Percentiles rank a stretch among this genome's conserved stretches.
Conservation (phyloP, 2,888 invertebrate genomes). For the Caenorhabditis japonica region DNA sequence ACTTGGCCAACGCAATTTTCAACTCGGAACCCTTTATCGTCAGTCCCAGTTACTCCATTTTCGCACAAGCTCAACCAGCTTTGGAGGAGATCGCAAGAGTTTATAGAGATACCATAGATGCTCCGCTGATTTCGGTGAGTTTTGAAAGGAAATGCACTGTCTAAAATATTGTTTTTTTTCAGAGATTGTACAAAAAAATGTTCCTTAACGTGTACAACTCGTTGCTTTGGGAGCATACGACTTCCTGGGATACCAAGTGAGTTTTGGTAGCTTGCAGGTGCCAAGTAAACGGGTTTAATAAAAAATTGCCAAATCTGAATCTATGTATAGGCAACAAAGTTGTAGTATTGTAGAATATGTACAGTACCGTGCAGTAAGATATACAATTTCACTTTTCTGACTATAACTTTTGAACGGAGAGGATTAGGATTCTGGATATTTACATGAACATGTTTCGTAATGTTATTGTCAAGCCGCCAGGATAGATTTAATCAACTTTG, state of each 20-base stretch:
- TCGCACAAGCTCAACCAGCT: constrained; percentile 30
- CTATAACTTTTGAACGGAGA: too few species aligned
- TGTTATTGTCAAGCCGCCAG: too few species aligned
- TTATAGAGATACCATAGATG: constrained; percentile 34
- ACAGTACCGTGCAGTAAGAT: too few species aligned
- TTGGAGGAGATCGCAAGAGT: constrained; percentile 32
- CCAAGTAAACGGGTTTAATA: too few species aligned
- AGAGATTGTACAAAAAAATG: constrained; percentile 40
- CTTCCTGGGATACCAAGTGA: constrained; percentile 27
- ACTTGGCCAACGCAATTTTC: constrained; percentile 42
- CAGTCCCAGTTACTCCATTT: constrained; percentile 37
- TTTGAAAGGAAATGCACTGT: constrained; percentile 19
- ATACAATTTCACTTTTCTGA: too few species aligned
- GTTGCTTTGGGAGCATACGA: constrained; percentile 27
- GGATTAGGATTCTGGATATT: too few species aligned
- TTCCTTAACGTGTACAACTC: constrained; percentile 34
- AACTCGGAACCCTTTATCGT: constrained; percentile 15
- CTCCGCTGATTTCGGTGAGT: constrained; percentile 21
- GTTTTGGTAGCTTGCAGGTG: too few species aligned
- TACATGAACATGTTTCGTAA: too few species aligned
- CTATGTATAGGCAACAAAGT: too few species aligned
- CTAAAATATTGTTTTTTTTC: constrained; percentile 15
- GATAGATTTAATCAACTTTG: too few species aligned
- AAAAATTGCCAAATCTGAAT: too few species aligned
- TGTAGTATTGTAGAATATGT: too few species aligned